Evolutionary conservation across 2,888 invertebrate species (phyloP).

Genomic region (Coenonympha arcania): DNA sequence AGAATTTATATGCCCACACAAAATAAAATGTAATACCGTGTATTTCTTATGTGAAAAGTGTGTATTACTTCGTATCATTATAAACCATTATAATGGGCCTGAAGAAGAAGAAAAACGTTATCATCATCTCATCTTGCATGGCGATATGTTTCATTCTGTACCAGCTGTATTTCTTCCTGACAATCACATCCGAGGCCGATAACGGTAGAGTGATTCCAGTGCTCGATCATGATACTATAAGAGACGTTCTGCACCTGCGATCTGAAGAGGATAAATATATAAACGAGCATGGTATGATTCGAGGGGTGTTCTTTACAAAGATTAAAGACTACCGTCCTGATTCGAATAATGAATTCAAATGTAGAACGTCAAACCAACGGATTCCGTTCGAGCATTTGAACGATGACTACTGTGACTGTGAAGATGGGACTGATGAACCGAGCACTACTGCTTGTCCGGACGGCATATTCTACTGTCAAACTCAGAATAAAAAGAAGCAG

Average conservation of each 20-base stretch:
- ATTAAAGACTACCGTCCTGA: slow-evolving; percentile 58
- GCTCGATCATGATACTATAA: slow-evolving; percentile 40
- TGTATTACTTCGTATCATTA: background rate
- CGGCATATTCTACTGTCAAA: slow-evolving; percentile 86
- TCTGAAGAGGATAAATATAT: slow-evolving; percentile 58
- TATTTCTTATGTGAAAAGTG: too few relatives aligned
- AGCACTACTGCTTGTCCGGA: slow-evolving; percentile 92
- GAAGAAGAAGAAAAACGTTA: slow-evolving; percentile 63
- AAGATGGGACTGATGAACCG: slow-evolving; percentile 83
- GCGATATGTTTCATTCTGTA: slow-evolving; percentile 56
- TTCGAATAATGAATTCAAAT: slow-evolving; percentile 54
- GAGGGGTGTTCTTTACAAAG: slow-evolving; percentile 53
- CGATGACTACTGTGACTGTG: slow-evolving; percentile 91
- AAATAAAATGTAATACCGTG: too few relatives aligned
- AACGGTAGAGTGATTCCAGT: slow-evolving; percentile 43
- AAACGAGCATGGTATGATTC: slow-evolving; percentile 55
- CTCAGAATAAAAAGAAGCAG: slow-evolving; percentile 59
- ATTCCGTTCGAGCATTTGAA: slow-evolving; percentile 74
- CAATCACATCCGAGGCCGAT: slow-evolving; percentile 49
- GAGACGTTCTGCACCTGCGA: slow-evolving; percentile 41
- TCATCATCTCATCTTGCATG: slow-evolving; percentile 50
- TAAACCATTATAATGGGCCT: slow-evolving; percentile 27
- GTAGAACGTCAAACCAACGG: slow-evolving; percentile 50
- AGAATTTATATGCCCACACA: too few relatives aligned
- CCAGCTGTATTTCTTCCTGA: slow-evolving; percentile 61